phyloP scores from a whole-genome alignment of 2,888 invertebrate species.

The Metacarcinus magister region DNA sequence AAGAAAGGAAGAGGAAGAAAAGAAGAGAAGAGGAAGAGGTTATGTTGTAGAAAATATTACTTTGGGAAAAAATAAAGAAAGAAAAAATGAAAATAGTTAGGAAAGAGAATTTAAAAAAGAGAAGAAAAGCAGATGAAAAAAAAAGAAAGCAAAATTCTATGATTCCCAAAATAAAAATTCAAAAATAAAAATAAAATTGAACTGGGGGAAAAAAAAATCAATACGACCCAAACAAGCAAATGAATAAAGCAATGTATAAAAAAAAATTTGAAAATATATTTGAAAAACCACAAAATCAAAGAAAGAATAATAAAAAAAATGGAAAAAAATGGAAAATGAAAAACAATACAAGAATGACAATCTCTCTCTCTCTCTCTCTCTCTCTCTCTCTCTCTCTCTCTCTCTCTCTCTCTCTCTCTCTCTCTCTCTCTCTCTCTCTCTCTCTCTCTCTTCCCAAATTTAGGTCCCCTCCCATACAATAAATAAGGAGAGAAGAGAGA shows the following conservation, averaged over 20 bases:
- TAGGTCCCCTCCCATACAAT: constrained; percentile 20
- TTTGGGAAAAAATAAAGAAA: too few relatives aligned
- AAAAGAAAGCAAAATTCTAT: background rate
- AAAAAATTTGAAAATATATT: background rate
- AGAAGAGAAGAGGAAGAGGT: too few relatives aligned
- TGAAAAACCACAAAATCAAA: background rate
- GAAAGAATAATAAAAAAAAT: background rate
- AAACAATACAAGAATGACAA: background rate
- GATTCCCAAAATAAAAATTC: background rate
- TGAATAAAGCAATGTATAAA: background rate
- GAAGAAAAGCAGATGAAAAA: background rate
- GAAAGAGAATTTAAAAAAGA: background rate
- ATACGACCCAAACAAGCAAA: background rate
- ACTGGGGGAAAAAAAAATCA: background rate
- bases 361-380: background rate
- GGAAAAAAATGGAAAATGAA: background rate
- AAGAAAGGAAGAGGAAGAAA: too few relatives aligned
- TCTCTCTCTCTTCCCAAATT: background rate
- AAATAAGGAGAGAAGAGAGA: background rate
- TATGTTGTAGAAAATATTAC: too few relatives aligned
- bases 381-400: constrained; percentile 4
- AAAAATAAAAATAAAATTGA: background rate
- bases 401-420: background rate
- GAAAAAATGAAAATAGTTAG: background rate
- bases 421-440: background rate